Percentiles rank a stretch among this genome's conserved stretches.
These are phyloP conservation scores for Microtus agrestis DNA, from an alignment of 2,797 vertebrate species.

Conservation along the genomic window DNA sequence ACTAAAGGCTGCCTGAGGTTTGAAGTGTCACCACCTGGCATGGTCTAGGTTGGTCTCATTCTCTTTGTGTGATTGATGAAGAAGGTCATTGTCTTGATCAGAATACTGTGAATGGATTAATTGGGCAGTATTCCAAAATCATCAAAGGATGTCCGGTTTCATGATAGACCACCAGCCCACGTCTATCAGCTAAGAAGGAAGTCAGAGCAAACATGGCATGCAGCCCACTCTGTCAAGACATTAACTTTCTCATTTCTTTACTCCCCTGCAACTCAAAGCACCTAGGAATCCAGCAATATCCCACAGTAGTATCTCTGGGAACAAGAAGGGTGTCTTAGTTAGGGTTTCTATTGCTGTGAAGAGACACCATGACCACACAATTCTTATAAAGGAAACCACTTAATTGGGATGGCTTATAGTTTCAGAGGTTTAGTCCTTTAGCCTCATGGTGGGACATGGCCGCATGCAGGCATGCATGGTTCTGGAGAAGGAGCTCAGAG, in stretches of 20 bases:
- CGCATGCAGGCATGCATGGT: not conserved
- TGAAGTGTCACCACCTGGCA: not conserved
- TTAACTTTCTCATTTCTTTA: not conserved
- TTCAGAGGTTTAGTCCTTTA: not conserved
- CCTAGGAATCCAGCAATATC: not conserved
- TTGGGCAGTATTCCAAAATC: not conserved
- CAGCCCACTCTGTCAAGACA: not conserved
- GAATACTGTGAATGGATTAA: not conserved
- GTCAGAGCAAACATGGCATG: not conserved
- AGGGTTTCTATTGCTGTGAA: not conserved
- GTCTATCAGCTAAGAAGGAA: not conserved
- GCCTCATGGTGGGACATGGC: not conserved
- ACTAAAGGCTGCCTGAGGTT: not conserved
- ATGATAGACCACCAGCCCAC: not conserved
- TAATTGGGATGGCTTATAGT: not conserved
- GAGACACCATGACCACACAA: not conserved
- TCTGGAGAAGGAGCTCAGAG: not conserved
- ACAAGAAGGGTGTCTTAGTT: not conserved
- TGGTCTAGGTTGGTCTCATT: not conserved
- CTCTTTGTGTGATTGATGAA: not conserved
- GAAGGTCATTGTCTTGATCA: not conserved
- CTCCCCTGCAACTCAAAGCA: not conserved
- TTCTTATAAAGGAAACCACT: not conserved
- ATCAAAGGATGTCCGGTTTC: not conserved
- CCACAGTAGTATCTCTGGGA: not conserved